Evolutionary conservation across 1,140 invertebrate species (phyloP), one percentile per base, ranked within the genome.

Genomic region (Oscheius sp.): DNA sequence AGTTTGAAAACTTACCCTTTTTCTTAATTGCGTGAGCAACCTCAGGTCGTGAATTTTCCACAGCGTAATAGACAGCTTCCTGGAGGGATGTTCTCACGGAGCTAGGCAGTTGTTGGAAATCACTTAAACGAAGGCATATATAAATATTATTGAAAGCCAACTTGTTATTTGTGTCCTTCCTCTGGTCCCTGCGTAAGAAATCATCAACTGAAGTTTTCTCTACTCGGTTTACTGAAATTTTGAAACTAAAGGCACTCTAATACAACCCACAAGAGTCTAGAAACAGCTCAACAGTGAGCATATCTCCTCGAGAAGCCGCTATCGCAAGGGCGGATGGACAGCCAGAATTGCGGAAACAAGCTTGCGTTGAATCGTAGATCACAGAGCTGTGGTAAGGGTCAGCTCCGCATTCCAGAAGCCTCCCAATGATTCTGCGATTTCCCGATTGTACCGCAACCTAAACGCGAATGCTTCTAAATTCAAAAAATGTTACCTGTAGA

Each of bases 31-130:
- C 29, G 15, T 18, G 23, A 18, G 61, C 61, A 36, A 63, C 26
- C 35, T 63, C 32, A 7, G 61, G 61, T 63, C 61, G 15, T 7
- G 61, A 63, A 42, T 34, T 13, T 26, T 63, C 61, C 10, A 63
- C 61, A 10, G 61, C 61, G 31, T 63, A 63, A 26, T 63, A 63
- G 31, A 63, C 35, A 13, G 26, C 61, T 38, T 63, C 61, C 20
- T 34, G 36, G 10, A 63, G 31, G 10, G 61, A 10, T 10, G 35
- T 10, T 32, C 29, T 63, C 61, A 42, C 36, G 31, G 31, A n/a
- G 10, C 7, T n/a, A 26, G 61, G 61, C 26, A 63, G 31, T 32
- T 34, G 31, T 63, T 63, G 32, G 29, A n/a, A 63, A 10, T 63
- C 10, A 42, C 61, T 63, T 15, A 63, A 63, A 63, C 36, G 23